Percentiles rank a stretch among this genome's conserved stretches.
phyloP scores from a whole-genome alignment of 2,888 invertebrate species.

The Apodemia zela region DNA sequence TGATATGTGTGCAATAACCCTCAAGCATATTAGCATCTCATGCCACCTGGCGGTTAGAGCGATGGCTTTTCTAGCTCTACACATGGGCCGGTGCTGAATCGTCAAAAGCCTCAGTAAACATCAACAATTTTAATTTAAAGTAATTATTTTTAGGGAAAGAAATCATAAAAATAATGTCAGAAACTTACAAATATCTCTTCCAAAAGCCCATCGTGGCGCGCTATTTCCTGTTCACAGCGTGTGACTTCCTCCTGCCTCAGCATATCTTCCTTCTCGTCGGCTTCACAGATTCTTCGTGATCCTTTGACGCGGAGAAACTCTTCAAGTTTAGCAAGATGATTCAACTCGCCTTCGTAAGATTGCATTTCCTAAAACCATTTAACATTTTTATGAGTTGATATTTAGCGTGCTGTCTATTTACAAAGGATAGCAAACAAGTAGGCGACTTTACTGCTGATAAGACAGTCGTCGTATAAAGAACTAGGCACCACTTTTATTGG shows the following conservation, averaged over 20 bases:
- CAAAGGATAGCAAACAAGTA: too few species aligned
- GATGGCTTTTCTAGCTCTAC: too few species aligned
- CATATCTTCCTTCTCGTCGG: slow-evolving; percentile 86
- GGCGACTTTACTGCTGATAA: neutral
- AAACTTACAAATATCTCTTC: slow-evolving; percentile 83
- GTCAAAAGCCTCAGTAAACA: too few species aligned
- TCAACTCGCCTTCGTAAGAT: slow-evolving; percentile 90
- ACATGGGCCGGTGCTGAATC: too few species aligned
- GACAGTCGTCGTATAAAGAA: neutral
- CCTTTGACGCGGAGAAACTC: slow-evolving; percentile 92
- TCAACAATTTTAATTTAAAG: too few species aligned
- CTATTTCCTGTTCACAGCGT: slow-evolving; percentile 85
- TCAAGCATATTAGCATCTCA: too few species aligned
- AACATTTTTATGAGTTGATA: neutral
- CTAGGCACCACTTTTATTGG: neutral
- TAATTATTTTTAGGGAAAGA: too few species aligned
- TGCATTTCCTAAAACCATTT: slow-evolving; percentile 85
- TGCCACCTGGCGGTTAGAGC: too few species aligned
- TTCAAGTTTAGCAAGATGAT: slow-evolving; percentile 90
- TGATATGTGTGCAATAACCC: too few species aligned
- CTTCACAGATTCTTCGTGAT: slow-evolving; percentile 86
- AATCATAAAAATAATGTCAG: too few species aligned
- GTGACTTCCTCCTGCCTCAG: slow-evolving; percentile 84
- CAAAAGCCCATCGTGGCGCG: slow-evolving; percentile 85
- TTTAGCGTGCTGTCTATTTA: too few species aligned